Base-by-base conservation (phyloP, 2,888 invertebrate species). In the Nematopogon swammerdamellus region DNA sequence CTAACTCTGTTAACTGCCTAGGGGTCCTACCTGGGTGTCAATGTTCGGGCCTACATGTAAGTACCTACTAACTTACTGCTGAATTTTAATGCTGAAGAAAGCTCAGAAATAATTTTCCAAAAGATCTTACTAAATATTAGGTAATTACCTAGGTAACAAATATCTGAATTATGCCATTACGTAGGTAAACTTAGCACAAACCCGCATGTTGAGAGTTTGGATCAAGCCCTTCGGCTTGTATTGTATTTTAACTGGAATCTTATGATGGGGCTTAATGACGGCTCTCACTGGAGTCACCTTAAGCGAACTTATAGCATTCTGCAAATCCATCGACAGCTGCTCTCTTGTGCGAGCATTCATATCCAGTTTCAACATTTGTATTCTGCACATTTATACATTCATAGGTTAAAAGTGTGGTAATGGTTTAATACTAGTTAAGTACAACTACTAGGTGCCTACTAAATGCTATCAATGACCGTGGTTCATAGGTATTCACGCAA, bases 221-320 rank as follows among this genome's bases (percentile, higher is more conserved):
- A 79, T 77, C 63, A 74, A 61, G 8, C 73, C 76, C 18, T 73
- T 59, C 2, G 79, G 79, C 52, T 75, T 77, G 49, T 77, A 77
- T 48, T 70, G 71, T 61, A 79, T 74, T 57, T 71, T 77, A 50
- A 79, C 50, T 2, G 73, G 67, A 8, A 68, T 64, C 58, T 73
- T 77, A 51, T 62, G 67, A 49, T 71, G 63, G 1, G 79, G 70
- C 16, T 60, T 59, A 55, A 79, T 75, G 1, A 36, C 60, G 49
- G 67, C 71, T 51, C 64, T 70, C 42, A 62, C 68, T 1, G 79
- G 79, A 8, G 72, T 55, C 2, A 76, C 72, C 60, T 70, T 77
- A 11, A 79, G 54, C 1, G 79, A 76, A 1, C 69, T 63, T 36
- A 79, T 51, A 3, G 74, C 70, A 50, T 77, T 76, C 54, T 70